phyloP scores from a whole-genome alignment of 1,140 invertebrate species.

The Magallana angulata region DNA sequence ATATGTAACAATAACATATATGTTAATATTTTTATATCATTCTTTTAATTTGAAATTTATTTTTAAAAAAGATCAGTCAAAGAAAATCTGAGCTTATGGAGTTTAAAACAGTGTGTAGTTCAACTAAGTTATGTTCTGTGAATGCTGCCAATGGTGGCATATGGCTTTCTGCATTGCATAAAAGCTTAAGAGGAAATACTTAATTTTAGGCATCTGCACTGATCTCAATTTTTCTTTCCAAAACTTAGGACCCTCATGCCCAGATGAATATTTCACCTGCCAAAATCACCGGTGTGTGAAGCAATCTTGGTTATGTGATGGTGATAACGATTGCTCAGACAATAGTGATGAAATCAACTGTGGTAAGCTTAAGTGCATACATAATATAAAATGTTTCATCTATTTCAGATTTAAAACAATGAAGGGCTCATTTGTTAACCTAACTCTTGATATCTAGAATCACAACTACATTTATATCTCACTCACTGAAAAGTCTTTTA shows the following conservation, averaged over 20 bases:
- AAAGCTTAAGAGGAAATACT: neutral
- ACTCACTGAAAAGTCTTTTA: too few species aligned
- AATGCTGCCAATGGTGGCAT: neutral
- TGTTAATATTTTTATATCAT: too few species aligned
- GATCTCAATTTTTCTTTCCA: neutral
- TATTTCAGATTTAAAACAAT: too few species aligned
- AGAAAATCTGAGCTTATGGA: too few species aligned
- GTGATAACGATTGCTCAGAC: slow-evolving; percentile 76
- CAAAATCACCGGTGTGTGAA: slow-evolving; percentile 97
- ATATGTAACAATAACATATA: too few species aligned
- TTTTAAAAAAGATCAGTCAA: too few species aligned
- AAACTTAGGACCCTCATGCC: slow-evolving; percentile 85
- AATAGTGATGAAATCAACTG: slow-evolving; percentile 76
- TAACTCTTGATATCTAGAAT: too few species aligned
- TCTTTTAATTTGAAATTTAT: too few species aligned
- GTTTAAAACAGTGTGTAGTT: neutral
- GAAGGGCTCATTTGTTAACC: too few species aligned
- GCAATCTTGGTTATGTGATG: slow-evolving; percentile 93
- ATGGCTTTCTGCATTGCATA: neutral
- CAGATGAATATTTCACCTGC: slow-evolving; percentile 93
- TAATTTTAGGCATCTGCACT: neutral
- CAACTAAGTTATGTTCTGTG: neutral
- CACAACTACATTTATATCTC: too few species aligned
- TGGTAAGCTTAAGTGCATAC: slow-evolving; percentile 65
- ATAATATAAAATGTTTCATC: neutral